Percentiles rank a stretch among this genome's conserved stretches.
phyloP scores from a whole-genome alignment of 2,888 invertebrate genomes.

The Drosophila austrosaltans region DNA sequence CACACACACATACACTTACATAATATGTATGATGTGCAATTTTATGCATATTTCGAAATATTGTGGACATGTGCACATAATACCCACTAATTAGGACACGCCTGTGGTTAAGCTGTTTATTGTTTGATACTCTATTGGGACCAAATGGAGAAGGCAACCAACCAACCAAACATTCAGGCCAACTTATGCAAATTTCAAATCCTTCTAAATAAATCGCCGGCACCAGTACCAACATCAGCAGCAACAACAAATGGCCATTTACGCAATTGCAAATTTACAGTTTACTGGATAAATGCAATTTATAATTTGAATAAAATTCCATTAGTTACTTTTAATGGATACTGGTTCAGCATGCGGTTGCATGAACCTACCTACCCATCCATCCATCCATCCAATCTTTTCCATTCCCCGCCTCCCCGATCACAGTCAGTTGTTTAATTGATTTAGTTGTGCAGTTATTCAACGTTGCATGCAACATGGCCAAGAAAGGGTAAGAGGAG shows the following conservation, averaged over 20 bases:
- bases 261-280: slow-evolving; percentile 40
- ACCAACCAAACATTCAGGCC: not conserved
- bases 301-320: slow-evolving; percentile 73
- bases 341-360: slow-evolving; percentile 48
- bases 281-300: slow-evolving; percentile 56
- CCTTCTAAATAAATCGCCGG: slow-evolving; percentile 15
- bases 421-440: slow-evolving; percentile 51
- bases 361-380: slow-evolving; percentile 11
- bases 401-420: not conserved
- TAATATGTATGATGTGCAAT: slow-evolving; percentile 22
- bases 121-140: slow-evolving; percentile 37
- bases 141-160: not conserved
- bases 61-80: slow-evolving; percentile 52
- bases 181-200: slow-evolving; percentile 41
- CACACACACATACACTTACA: not conserved
- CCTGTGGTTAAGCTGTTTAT: slow-evolving; percentile 63
- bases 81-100: slow-evolving; percentile 53
- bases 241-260: slow-evolving; percentile 37
- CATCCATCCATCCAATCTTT: not conserved
- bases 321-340: slow-evolving; percentile 69
- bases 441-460: slow-evolving; percentile 57
- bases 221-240: slow-evolving; percentile 40
- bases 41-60: slow-evolving; percentile 42
- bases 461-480: slow-evolving; percentile 6
- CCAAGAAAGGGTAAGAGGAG: slow-evolving; percentile 7